These are phyloP conservation scores for Microctenopoma stevenorrisi DNA, from an alignment of 2,797 vertebrate species.

Conservation along the genomic window DNA sequence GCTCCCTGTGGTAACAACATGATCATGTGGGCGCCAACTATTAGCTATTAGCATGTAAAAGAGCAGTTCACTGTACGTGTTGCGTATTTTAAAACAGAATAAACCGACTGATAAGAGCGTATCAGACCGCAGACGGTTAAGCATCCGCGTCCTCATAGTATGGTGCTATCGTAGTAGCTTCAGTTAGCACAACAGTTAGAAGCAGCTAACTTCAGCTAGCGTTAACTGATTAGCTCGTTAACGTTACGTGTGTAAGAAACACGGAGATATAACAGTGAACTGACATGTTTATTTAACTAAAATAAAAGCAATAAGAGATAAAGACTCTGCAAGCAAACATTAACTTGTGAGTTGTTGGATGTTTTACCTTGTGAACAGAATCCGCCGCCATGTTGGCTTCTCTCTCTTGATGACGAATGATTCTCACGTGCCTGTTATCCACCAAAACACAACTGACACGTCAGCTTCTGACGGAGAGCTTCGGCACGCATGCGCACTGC, in stretches of 20 bases:
- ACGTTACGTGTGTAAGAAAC: neutral
- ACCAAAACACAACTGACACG: neutral
- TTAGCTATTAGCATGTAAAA: too few relatives aligned
- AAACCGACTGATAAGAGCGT: neutral
- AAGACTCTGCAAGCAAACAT: too few relatives aligned
- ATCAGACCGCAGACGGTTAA: neutral
- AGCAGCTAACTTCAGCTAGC: neutral
- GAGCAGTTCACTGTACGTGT: neutral
- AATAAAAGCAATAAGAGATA: neutral
- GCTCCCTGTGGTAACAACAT: too few relatives aligned
- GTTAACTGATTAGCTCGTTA: neutral
- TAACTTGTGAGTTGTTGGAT: neutral
- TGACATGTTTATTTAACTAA: neutral
- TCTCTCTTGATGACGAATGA: neutral
- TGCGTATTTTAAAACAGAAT: neutral
- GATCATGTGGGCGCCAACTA: too few relatives aligned
- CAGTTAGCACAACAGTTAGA: neutral
- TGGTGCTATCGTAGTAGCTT: neutral
- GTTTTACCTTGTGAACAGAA: neutral
- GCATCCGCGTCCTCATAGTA: neutral
- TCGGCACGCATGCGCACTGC: neutral
- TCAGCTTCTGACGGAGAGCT: neutral
- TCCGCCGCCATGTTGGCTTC: neutral
- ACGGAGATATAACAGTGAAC: neutral
- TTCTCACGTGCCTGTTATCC: neutral